A percentile compares a stretch with the other conserved stretches of the same genome.
Conservation (phyloP, 2,888 invertebrate species). For the Eupithecia vulgata region DNA sequence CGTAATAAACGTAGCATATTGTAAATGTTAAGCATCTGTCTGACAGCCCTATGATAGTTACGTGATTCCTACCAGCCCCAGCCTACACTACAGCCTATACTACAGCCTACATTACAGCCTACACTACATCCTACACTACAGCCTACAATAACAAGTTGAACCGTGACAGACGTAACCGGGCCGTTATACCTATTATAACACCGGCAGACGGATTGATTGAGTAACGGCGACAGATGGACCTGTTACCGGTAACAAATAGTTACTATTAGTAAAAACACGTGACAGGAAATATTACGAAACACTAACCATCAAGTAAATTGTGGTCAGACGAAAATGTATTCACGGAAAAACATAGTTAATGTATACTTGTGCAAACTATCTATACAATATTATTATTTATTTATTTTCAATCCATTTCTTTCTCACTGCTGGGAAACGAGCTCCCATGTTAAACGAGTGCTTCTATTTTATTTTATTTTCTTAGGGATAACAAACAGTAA, state of each 20-base stretch:
- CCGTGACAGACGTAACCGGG: constrained; percentile 15
- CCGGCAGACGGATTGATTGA: background rate
- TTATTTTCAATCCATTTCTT: too few species aligned
- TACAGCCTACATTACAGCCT: too few species aligned
- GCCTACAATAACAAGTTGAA: constrained; percentile 19
- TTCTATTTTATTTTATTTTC: too few species aligned
- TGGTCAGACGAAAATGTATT: too few species aligned
- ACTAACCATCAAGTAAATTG: too few species aligned
- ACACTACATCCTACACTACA: background rate
- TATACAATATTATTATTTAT: too few species aligned
- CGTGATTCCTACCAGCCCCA: background rate
- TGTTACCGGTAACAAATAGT: background rate
- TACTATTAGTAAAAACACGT: background rate
- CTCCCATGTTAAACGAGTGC: too few species aligned
- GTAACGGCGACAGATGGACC: background rate
- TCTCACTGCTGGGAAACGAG: background rate
- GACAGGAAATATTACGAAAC: background rate
- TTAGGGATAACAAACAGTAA: too few species aligned
- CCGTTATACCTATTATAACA: background rate
- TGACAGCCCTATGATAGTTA: background rate
- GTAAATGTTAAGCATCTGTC: background rate
- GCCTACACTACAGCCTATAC: constrained; percentile 7
- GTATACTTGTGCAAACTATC: too few species aligned
- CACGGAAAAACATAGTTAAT: too few species aligned
- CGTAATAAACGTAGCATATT: too few species aligned